Conservation (phyloP, 2,113 vertebrate genomes). For the Cheilinus undulatus region DNA sequence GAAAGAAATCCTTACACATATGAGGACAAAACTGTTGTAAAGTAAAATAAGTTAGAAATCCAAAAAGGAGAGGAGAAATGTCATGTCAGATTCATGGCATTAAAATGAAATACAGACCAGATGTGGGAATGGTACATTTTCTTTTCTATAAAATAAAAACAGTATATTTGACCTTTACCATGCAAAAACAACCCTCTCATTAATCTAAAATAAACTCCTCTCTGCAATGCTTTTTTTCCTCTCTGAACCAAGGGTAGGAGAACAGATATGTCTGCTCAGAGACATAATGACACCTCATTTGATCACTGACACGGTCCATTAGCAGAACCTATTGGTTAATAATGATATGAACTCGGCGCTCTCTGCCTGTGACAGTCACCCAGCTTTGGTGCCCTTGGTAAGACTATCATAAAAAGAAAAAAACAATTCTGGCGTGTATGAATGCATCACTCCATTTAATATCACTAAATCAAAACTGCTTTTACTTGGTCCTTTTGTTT, state of each 20-base stretch:
- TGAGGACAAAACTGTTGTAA: too few relatives aligned
- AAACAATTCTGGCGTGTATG: conserved; percentile 22
- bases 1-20: too few relatives aligned
- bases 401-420: conserved; percentile 55
- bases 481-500: conserved; percentile 48
- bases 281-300: conserved; percentile 42
- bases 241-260: background rate
- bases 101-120: background rate
- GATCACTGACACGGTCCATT: conserved; percentile 59
- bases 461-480: conserved; percentile 32
- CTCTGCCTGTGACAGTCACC: conserved; percentile 47
- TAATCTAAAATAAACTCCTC: background rate
- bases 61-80: too few relatives aligned
- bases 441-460: conserved; percentile 57
- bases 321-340: conserved; percentile 58
- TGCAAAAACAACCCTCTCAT: background rate
- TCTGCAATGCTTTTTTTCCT: background rate
- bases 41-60: too few relatives aligned
- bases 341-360: conserved; percentile 53
- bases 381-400: conserved; percentile 14
- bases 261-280: conserved; percentile 6
- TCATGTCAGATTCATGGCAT: too few relatives aligned
- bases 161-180: background rate
- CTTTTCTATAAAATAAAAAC: background rate
- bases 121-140: background rate